Base-by-base conservation (phyloP, 2,797 vertebrate species). In the Aselliscus stoliczkanus region DNA sequence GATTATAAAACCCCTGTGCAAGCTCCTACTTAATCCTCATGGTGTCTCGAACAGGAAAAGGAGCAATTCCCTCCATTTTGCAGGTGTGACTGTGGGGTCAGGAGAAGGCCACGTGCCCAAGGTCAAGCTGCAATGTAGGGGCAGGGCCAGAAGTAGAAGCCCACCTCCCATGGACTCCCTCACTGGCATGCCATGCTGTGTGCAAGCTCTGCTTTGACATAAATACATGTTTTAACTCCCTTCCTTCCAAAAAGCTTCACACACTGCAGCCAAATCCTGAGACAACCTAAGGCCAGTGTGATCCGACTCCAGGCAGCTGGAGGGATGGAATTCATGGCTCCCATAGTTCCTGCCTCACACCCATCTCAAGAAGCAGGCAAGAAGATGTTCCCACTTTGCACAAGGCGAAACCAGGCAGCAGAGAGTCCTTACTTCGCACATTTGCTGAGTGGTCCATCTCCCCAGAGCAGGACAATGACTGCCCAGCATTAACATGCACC, bases 21-120 rank as follows among this genome's bases (percentile, higher is more conserved):
- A 29, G 75, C n/a, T 62, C 54, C 75, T 4, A 0, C 21, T 37
- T 7, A 50, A 5, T 31, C n/a, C 52, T 27, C 27, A 6, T 1
- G 12, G 80, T 1, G 0, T 7, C 54, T 67, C 7, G 0, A 34
- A 29, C 11, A 1, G n/a, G 10, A 23, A 37, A 64, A 31, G 50
- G 60, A 67, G 81, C 17, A 17, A 4, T 25, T 2, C 2, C 52
- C 29, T n/a, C 42, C 52, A 15, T 27, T 37, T 7, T n/a, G 27
- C 20, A 0, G 34, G 21, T 60, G 42, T 62, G 34, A 52, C 44
- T 34, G 3, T 17, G 0, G 23, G 27, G 47, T 34, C 27, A 25
- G 47, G 18, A 42, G 18, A 39, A 27, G 34, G 25, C 5, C 0
- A 42, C 18, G 60, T 42, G 60, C 44, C 42, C 11, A 0, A 50